Conservation (phyloP, 2,888 invertebrate genomes). For the Papilio elwesi region DNA sequence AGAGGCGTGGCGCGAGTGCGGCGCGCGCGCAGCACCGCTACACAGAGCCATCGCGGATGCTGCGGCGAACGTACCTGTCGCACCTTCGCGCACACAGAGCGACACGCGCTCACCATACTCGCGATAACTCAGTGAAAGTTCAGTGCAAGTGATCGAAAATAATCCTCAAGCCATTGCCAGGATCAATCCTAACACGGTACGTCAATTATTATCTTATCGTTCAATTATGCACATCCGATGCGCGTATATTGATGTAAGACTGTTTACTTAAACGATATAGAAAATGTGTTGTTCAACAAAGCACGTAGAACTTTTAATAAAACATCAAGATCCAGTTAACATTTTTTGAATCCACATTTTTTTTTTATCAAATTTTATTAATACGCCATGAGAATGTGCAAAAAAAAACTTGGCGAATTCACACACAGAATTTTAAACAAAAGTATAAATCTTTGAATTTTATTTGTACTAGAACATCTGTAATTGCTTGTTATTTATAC, state of each 20-base stretch:
- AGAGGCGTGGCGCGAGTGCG: conserved; percentile 60
- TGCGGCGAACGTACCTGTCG: conserved; percentile 75
- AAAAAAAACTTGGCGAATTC: background rate
- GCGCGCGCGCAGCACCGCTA: conserved; percentile 64
- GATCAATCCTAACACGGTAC: conserved; percentile 76
- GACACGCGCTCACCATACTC: conserved; percentile 49
- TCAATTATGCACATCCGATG: conserved; percentile 56
- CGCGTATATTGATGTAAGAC: conserved; percentile 59
- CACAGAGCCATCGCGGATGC: conserved; percentile 78
- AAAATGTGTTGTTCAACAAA: conserved; percentile 19
- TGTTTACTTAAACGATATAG: conserved; percentile 35
- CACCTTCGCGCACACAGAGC: conserved; percentile 51
- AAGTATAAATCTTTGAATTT: background rate
- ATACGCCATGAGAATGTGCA: background rate
- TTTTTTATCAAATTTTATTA: background rate
- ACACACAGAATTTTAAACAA: background rate
- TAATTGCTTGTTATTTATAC: background rate
- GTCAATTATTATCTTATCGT: conserved; percentile 65
- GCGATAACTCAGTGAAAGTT: conserved; percentile 69
- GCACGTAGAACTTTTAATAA: background rate
- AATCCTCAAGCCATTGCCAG: conserved; percentile 58
- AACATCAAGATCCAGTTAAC: background rate
- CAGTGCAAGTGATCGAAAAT: conserved; percentile 63
- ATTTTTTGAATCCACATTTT: background rate
- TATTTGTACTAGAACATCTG: background rate